A percentile compares a stretch with the other conserved stretches of the same genome.
Evolutionary conservation across 2,888 invertebrate genomes (phyloP).

Genomic region (Aspidapion aeneum): DNA sequence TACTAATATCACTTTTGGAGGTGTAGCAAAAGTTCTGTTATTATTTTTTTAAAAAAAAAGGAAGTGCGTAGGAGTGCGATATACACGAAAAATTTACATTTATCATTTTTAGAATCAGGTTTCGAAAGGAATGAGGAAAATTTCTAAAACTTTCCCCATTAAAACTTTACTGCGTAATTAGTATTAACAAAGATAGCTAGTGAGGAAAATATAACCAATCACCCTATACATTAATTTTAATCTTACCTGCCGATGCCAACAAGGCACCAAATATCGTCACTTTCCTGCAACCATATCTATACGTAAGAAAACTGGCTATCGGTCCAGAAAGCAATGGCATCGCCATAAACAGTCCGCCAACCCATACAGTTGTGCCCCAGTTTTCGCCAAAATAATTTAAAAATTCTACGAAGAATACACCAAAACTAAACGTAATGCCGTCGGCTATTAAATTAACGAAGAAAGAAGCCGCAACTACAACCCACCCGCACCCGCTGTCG

Average conservation of each 20-base stretch:
- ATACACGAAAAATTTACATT: no score
- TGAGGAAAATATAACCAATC: no score
- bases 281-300: slow-evolving; percentile 76
- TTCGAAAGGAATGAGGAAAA: no score
- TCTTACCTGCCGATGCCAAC: slow-evolving; percentile 55
- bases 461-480: slow-evolving; percentile 85
- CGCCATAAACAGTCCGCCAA: slow-evolving; percentile 87
- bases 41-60: no score
- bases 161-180: no score
- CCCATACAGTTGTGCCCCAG: slow-evolving; percentile 85
- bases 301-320: slow-evolving; percentile 78
- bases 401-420: slow-evolving; percentile 84
- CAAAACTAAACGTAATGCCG: slow-evolving; percentile 90
- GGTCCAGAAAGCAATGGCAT: slow-evolving; percentile 86
- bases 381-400: slow-evolving; percentile 80
- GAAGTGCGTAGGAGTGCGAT: no score
- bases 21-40: no score
- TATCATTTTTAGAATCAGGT: no score
- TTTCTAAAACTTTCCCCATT: no score
- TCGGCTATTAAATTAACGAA: slow-evolving; percentile 89
- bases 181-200: no score
- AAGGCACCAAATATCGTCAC: slow-evolving; percentile 77
- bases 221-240: no score
- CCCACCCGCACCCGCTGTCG: slow-evolving; percentile 93
- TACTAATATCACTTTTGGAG: no score